Conservation (phyloP, 1,140 invertebrate genomes). For the Nylanderia fulva region DNA sequence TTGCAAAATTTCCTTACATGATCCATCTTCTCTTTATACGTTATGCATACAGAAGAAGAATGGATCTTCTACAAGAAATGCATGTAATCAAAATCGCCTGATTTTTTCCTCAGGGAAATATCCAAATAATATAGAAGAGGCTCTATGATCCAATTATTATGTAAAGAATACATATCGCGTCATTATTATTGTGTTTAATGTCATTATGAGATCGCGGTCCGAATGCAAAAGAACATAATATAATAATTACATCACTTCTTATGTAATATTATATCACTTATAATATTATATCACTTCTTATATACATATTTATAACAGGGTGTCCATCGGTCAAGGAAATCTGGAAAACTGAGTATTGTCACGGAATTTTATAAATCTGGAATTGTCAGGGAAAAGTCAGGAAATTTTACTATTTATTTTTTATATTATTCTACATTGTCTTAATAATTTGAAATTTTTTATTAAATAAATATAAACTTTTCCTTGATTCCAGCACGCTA, state of each 20-base stretch:
- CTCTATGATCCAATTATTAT: neutral
- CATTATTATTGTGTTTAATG: neutral
- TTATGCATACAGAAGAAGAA: neutral
- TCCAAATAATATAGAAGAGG: neutral
- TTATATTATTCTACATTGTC: too few relatives aligned
- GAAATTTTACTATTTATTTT: too few relatives aligned
- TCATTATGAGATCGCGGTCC: neutral
- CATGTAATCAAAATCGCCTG: neutral
- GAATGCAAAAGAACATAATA: neutral
- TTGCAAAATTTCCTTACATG: neutral
- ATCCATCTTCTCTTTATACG: neutral
- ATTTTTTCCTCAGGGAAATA: neutral
- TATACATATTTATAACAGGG: conserved; percentile 43
- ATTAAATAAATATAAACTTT: too few relatives aligned
- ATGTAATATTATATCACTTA: conserved; percentile 17
- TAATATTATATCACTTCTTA: neutral
- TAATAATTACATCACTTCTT: neutral
- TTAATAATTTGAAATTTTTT: too few relatives aligned
- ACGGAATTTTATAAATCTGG: too few relatives aligned
- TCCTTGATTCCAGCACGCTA: too few relatives aligned
- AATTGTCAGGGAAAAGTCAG: too few relatives aligned
- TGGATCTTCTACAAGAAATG: neutral
- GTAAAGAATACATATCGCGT: neutral
- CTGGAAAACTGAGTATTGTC: too few relatives aligned
- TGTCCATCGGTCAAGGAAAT: too few relatives aligned